Evolutionary conservation across 2,888 invertebrate genomes (phyloP), one percentile per base, ranked within the genome.

Genomic region (Neocrepidodera transversa): DNA sequence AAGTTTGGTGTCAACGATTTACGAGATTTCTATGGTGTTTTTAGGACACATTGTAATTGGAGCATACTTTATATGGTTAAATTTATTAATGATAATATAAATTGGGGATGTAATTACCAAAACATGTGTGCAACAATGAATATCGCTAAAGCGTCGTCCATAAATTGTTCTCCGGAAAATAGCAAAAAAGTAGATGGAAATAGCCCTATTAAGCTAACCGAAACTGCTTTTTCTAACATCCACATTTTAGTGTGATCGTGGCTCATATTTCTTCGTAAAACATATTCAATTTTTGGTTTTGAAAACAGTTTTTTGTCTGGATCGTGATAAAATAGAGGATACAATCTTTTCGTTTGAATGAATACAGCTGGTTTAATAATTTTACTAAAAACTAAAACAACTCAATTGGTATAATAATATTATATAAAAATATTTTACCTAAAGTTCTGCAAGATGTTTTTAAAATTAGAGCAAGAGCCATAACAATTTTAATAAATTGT

Each of bases 111-210:
- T n/a, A n/a, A n/a, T 38, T 35, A 53, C 53, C 53, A 53, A 35
- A 42, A 17, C 53, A 53, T 38, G 2, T 53, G 53, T n/a, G 42
- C 30, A 20, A 42, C 32, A 1, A 32, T 10, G 10, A 53, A 2
- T 0, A 20, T 10, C 2, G 14, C 17, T 10, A 53, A 18, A 20
- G 20, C 17, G 17, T 53, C 53, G 23, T 53, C 43, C 1, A 20
- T 1, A 13, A 53, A 4, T 17, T 16, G 7, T 14, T 14, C 0
- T 14, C 42, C 42, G 0, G 43, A 23, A 10, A 8, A 11, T 1
- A 43, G 13, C n/a, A n/a, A n/a, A 30, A 53, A 43, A 10, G 35
- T 53, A 7, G 20, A 30, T n/a, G 53, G 53, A n/a, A 53, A 18
- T 7, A 53, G 13, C n/a, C 53, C 53, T 14, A 53, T 10, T 11